Conservation (phyloP, 1,140 invertebrate genomes). For the Drosophila serrata region DNA sequence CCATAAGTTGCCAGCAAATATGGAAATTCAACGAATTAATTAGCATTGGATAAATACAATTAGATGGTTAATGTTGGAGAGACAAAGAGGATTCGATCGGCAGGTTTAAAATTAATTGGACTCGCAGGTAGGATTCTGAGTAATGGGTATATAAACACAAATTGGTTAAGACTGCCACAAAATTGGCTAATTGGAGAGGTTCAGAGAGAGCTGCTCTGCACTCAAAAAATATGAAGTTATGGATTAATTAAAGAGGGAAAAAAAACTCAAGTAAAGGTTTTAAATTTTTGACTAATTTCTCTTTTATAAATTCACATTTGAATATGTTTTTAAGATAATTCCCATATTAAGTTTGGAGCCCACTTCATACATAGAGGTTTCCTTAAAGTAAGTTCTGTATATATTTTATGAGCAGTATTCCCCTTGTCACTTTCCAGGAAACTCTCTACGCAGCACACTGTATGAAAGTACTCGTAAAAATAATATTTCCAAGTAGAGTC, state of each 20-base stretch:
- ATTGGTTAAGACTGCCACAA: neutral
- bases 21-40: constrained; percentile 9
- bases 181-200: constrained; percentile 2
- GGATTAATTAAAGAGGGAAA: too few species aligned
- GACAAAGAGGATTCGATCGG: neutral
- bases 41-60: constrained; percentile 12
- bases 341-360: neutral
- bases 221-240: neutral
- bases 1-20: neutral
- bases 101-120: constrained; percentile 1
- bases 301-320: too few species aligned
- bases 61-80: neutral
- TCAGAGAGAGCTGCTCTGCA: neutral
- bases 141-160: neutral
- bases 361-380: too few species aligned
- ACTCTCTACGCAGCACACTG: neutral
- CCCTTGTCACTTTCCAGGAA: too few species aligned
- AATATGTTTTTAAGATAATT: neutral
- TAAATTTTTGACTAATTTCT: neutral
- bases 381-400: neutral
- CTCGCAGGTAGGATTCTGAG: neutral
- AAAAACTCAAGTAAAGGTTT: too few species aligned
- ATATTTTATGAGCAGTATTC: neutral
- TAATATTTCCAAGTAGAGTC: constrained; percentile 12
- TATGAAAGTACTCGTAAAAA: neutral